A percentile compares a stretch with the other conserved stretches of the same genome.
Conservation (phyloP, 2,888 invertebrate species). For the Cryptophagus acutangulus region DNA sequence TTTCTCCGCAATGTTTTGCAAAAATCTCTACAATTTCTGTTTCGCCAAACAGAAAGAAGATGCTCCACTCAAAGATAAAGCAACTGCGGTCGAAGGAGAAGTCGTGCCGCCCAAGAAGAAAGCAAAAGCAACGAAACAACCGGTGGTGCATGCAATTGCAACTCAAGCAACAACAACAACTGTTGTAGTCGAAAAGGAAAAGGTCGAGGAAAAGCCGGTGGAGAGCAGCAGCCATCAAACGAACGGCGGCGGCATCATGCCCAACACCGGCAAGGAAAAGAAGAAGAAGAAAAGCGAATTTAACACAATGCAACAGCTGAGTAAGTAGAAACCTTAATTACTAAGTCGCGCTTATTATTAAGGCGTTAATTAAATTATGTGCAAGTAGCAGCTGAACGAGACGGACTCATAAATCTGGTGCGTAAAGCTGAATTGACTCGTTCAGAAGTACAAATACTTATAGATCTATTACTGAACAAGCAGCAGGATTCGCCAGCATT, state of each 20-base stretch:
- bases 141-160: too few species aligned
- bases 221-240: constrained; percentile 22
- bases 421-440: constrained; percentile 78
- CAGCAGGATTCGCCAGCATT: constrained; percentile 71
- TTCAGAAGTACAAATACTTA: constrained; percentile 82
- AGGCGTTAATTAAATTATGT: constrained; percentile 7
- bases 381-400: constrained; percentile 58
- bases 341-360: background rate
- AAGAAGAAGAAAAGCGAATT: constrained; percentile 59
- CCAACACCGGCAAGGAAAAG: constrained; percentile 42
- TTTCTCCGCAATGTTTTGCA: too few species aligned
- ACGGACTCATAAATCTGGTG: constrained; percentile 62
- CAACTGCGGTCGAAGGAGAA: too few species aligned
- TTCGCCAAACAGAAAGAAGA: too few species aligned
- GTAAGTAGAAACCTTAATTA: constrained; percentile 39
- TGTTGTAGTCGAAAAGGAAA: constrained; percentile 12
- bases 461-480: constrained; percentile 84
- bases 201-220: background rate
- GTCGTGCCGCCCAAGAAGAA: background rate
- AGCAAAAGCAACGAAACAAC: constrained; percentile 14
- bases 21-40: too few species aligned
- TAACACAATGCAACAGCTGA: constrained; percentile 51
- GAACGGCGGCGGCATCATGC: constrained; percentile 17
- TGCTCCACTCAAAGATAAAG: too few species aligned
- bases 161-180: constrained; percentile 6